Evolutionary conservation across 92 coral and sea anemone species (phyloP), one percentile per base, ranked within the genome.

Genomic region (Pocillopora grandis): DNA sequence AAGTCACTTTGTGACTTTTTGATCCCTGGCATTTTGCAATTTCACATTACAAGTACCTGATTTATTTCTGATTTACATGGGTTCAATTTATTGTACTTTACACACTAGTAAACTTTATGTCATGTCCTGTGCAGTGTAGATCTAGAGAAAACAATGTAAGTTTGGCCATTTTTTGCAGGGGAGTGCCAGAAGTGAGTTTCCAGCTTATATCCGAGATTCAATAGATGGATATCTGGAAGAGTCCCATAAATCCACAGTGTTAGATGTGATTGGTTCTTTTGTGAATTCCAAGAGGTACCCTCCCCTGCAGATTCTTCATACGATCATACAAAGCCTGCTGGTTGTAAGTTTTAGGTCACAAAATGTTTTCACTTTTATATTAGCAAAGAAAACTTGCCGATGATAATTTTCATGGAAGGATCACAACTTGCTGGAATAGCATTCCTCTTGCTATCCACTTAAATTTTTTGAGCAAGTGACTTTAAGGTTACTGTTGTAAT

Each of bases 221-320:
- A 80, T 94, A 71, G 93, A 91, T 69, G 82, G 93, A 21, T 94
- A 91, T 81, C 58, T 92, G 21, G 98, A 94, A 59, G 95, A 90
- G n/a, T 88, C 87, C 6, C 94, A 90, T 69, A 82, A 87, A 71
- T 57, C 58, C 56, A 86, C 88, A 63, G 95, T 89, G 10, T 57
- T 94, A 78, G 86, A 87, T 27, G 75, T 85, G 7, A 75, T 92
- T 10, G 52, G 58, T 13, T 87, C 98, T 18, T 89, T 89, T 63
- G 66, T 94, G 74, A 89, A 92, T 57, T 72, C 76, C 17, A 76
- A 81, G 62, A 76, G 91, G 49, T 81, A 86, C 72, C 98, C 98
- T 33, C 75, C 91, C 5, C 62, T 92, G 37, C 16, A 70, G 15
- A 80, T 90, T 13, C 71, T 94, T 18, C 84, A 84, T 72, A 92